phyloP scores from a whole-genome alignment of 2,113 vertebrate species.

The Carassius carassius region DNA sequence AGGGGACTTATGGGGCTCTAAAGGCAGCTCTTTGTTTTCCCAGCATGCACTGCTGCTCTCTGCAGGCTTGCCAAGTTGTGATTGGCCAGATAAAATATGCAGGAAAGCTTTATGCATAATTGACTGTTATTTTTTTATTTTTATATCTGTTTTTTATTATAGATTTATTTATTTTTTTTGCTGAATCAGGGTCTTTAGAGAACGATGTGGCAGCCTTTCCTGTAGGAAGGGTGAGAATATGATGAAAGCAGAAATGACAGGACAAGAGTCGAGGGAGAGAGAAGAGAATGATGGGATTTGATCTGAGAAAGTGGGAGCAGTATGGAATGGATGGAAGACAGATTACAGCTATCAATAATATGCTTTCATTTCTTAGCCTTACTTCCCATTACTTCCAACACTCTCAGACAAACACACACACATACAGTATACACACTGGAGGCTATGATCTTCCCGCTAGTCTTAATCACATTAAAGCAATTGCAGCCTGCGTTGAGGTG shows the following conservation, averaged over 20 bases:
- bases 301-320: background rate
- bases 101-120: conserved; percentile 77
- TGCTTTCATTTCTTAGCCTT: conserved; percentile 22
- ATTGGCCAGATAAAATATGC: conserved; percentile 71
- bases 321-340: conserved; percentile 3
- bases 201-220: conserved; percentile 60
- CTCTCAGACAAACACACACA: background rate
- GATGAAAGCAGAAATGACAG: conserved; percentile 20
- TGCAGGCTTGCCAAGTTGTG: background rate
- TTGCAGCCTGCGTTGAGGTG: conserved; percentile 18
- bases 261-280: conserved; percentile 7
- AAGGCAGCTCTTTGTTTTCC: conserved; percentile 24
- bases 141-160: conserved; percentile 18
- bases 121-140: conserved; percentile 63
- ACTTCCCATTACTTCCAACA: conserved; percentile 30
- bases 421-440: conserved; percentile 11
- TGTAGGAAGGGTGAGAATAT: conserved; percentile 17
- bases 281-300: conserved; percentile 21
- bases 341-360: conserved; percentile 47
- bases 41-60: conserved; percentile 37
- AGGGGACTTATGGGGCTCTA: background rate
- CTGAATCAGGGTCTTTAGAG: conserved; percentile 71
- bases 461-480: conserved; percentile 39
- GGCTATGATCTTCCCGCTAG: conserved; percentile 36
- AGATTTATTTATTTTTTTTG: conserved; percentile 55